Evolutionary conservation across 2,113 vertebrate genomes (phyloP), one percentile per base, ranked within the genome.

Genomic region (Neopipo cinnamomea): DNA sequence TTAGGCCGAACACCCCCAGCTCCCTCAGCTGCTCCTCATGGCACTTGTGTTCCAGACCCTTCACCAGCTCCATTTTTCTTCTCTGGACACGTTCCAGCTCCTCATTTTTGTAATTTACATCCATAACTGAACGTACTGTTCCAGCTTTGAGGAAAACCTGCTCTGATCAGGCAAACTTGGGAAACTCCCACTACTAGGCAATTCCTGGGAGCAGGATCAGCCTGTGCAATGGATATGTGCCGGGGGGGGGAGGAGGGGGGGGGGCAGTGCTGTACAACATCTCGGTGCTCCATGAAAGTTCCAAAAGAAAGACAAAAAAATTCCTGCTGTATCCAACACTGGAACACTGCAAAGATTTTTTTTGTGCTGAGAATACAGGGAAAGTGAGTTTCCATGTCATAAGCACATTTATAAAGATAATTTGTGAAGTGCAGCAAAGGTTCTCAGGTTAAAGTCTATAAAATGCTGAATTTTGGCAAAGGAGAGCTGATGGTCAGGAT

Each of bases 251-350:
- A n/a, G n/a, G n/a, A n/a, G n/a, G n/a, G n/a, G n/a, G n/a, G n/a
- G n/a, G 68, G 19, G 15, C 72, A 65, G 35, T 1, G 12, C 68
- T 52, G 33, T 42, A 15, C 39, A 13, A 5, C 49, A 20, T 16
- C n/a, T 14, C 39, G 6, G 0, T 10, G 49, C 16, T 58, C n/a
- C 23, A 2, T 1, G 12, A 30, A 27, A 1, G 2, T 31, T n/a
- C 2, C 1, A 70, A 16, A 22, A n/a, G 28, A 58, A 20, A 20
- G 33, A 23, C 13, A 8, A 28, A 12, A 21, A 37, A 22, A 47
- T 9, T 49, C 50, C 52, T 56, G 58, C 30, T 1, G 0, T 14
- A 35, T 50, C 35, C 41, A 24, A 18, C 3, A 8, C 14, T 6
- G 59, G 65, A 49, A 44, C 24, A 12, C 7, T 7, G 5, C n/a